Conservation (phyloP, 2,113 vertebrate genomes). For the Mormyrus iriodes region DNA sequence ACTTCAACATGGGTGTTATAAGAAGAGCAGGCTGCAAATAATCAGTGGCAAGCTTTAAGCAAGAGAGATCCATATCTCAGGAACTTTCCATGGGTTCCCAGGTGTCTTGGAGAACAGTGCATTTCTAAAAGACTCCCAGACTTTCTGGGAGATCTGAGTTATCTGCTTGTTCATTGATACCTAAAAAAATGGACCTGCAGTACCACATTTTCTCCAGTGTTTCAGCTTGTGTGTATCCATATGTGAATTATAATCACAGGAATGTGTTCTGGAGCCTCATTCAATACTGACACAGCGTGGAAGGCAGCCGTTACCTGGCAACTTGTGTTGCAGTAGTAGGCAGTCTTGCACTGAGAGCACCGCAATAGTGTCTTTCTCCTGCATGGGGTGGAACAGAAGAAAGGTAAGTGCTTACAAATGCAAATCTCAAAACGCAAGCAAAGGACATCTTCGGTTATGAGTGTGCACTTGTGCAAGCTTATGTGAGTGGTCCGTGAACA, state of each 20-base stretch:
- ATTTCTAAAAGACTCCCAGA: background rate
- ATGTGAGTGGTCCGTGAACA: background rate
- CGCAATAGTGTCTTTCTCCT: constrained; percentile 72
- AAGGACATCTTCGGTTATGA: background rate
- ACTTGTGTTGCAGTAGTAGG: constrained; percentile 75
- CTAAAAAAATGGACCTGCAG: background rate
- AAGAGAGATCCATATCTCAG: background rate
- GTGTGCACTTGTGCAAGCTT: background rate
- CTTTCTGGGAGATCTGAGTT: background rate
- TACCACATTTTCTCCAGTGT: background rate
- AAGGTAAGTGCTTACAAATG: background rate
- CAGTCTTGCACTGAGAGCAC: constrained; percentile 85
- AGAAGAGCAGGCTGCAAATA: background rate
- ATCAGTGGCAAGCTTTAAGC: background rate
- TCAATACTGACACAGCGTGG: background rate
- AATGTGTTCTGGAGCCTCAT: background rate
- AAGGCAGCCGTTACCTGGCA: constrained; percentile 77
- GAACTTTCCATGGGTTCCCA: background rate
- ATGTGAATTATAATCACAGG: background rate
- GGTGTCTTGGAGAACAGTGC: background rate
- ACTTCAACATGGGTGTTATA: background rate
- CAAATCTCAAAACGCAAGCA: background rate
- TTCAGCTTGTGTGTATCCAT: background rate
- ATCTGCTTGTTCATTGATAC: background rate
- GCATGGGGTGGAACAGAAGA: constrained; percentile 18